Conservation (phyloP, 2,888 invertebrate genomes). For the Protophormia terraenovae region DNA sequence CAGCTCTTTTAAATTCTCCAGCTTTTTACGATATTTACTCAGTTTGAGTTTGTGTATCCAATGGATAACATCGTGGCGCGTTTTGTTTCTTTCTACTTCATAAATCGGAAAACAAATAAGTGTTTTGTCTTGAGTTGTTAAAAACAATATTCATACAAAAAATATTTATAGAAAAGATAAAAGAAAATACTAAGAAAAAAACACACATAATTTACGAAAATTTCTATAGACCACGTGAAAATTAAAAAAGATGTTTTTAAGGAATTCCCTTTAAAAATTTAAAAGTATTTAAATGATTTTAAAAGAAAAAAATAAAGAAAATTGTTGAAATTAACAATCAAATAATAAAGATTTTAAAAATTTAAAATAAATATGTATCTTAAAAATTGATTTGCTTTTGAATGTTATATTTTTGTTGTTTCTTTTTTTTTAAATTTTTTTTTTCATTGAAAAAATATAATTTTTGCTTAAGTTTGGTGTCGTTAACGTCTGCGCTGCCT, state of each 20-base stretch:
- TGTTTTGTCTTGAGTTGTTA: constrained; percentile 32
- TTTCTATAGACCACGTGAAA: constrained; percentile 56
- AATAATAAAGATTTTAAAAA: constrained; percentile 14
- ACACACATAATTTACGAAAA: neutral
- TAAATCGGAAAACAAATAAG: neutral
- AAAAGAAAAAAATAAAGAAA: neutral
- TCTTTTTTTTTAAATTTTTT: neutral
- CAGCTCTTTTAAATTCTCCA: constrained; percentile 73
- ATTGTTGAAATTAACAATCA: neutral
- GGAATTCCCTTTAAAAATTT: constrained; percentile 10
- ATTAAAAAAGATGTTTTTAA: constrained; percentile 50
- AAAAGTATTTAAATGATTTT: neutral
- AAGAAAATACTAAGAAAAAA: constrained; percentile 8
- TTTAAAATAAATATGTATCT: neutral
- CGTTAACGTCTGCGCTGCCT: neutral
- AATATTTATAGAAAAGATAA: constrained; percentile 42
- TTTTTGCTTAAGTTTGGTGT: constrained; percentile 28
- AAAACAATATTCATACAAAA: constrained; percentile 27
- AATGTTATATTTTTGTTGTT: neutral
- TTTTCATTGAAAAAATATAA: constrained; percentile 35
- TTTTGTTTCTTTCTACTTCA: neutral
- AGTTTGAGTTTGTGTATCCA: constrained; percentile 78
- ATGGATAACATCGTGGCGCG: constrained; percentile 66
- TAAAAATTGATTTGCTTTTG: neutral
- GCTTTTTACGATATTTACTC: constrained; percentile 77